These are phyloP conservation scores for Clepsis dumicolana DNA, from an alignment of 2,888 invertebrate species.

Conservation along the genomic window DNA sequence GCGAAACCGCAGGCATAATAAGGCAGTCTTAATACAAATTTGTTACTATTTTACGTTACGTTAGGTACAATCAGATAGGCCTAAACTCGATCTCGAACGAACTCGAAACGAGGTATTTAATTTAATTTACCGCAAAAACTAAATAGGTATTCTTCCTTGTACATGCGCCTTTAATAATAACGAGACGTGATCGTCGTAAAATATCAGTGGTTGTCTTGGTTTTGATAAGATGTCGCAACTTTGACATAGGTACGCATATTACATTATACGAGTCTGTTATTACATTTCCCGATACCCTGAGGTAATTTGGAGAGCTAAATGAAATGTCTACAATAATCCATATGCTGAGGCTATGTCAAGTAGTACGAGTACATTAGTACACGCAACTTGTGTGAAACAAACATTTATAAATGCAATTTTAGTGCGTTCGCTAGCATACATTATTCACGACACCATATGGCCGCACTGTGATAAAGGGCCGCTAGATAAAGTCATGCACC, in stretches of 20 bases:
- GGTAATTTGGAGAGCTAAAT: constrained; percentile 36
- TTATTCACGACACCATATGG: constrained; percentile 36
- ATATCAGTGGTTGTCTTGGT: constrained; percentile 32
- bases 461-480: constrained; percentile 41
- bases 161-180: not conserved
- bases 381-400: not conserved
- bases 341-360: not conserved
- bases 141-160: not conserved
- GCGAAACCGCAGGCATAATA: too few relatives aligned
- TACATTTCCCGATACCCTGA: constrained; percentile 41
- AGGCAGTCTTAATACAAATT: too few relatives aligned
- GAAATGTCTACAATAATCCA: not conserved
- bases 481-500: constrained; percentile 38
- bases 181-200: not conserved
- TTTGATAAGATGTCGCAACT: constrained; percentile 37
- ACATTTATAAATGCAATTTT: constrained; percentile 1
- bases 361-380: not conserved
- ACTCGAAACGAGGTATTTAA: too few relatives aligned
- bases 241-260: constrained; percentile 36
- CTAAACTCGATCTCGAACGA: too few relatives aligned
- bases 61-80: too few relatives aligned
- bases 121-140: not conserved
- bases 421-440: constrained; percentile 4
- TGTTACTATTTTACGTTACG: too few relatives aligned
- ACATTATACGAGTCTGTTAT: constrained; percentile 28